These are phyloP conservation scores for Helicolenus hilgendorfi DNA, from an alignment of 2,797 vertebrate genomes.

Conservation along the genomic window DNA sequence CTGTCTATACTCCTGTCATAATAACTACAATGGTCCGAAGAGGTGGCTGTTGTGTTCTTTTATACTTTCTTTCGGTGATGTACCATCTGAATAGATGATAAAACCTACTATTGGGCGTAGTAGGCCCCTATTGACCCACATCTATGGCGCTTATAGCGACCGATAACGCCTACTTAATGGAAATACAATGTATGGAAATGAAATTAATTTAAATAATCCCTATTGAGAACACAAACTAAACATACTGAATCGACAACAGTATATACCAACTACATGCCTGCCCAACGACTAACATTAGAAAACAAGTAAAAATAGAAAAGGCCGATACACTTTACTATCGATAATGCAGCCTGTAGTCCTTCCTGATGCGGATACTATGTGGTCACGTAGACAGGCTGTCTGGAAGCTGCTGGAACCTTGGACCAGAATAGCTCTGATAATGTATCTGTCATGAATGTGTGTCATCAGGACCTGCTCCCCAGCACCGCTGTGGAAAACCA, in stretches of 20 bases:
- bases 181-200: slow-evolving; percentile 3
- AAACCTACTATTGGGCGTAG: neutral
- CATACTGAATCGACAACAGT: neutral
- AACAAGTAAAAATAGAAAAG: neutral
- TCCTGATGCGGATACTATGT: slow-evolving; percentile 20
- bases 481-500: slow-evolving; percentile 66
- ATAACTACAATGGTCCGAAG: neutral
- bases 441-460: slow-evolving; percentile 81
- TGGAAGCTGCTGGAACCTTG: slow-evolving; percentile 70
- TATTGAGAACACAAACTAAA: neutral
- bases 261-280: neutral
- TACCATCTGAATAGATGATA: neutral
- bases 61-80: neutral
- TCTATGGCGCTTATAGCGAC: neutral
- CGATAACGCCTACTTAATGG: no score
- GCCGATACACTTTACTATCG: slow-evolving; percentile 7
- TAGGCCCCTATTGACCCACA: neutral
- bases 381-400: slow-evolving; percentile 69
- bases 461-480: slow-evolving; percentile 76
- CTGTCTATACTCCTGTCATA: neutral
- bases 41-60: neutral
- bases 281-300: neutral
- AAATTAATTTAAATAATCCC: neutral
- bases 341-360: slow-evolving; percentile 21
- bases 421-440: slow-evolving; percentile 85